Percentiles rank a stretch among this genome's conserved stretches.
These are phyloP conservation scores for Eupithecia dodoneata DNA, from an alignment of 2,888 invertebrate species.

Conservation along the genomic window DNA sequence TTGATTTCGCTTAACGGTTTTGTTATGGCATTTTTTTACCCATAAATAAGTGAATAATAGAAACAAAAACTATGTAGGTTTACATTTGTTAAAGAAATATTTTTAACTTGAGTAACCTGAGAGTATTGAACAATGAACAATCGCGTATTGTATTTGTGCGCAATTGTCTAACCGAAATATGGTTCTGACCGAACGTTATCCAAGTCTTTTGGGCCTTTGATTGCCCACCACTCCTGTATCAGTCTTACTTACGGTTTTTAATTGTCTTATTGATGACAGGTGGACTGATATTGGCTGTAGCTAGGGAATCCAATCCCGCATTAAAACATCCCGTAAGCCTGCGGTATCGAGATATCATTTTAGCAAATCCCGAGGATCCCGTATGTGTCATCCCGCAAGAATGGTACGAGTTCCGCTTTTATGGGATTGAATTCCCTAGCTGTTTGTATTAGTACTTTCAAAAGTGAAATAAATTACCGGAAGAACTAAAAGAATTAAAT, in stretches of 20 bases:
- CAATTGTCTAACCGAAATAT: slow-evolving; percentile 29
- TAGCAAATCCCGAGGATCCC: too few relatives aligned
- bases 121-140: slow-evolving; percentile 32
- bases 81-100: slow-evolving; percentile 12
- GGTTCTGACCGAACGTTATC: slow-evolving; percentile 9
- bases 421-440: too few relatives aligned
- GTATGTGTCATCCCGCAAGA: too few relatives aligned
- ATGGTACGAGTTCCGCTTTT: too few relatives aligned
- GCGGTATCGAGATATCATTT: too few relatives aligned
- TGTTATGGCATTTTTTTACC: neutral
- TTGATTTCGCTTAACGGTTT: neutral
- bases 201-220: neutral
- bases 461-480: too few relatives aligned
- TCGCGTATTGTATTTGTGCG: slow-evolving; percentile 27
- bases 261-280: neutral
- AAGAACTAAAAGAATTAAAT: too few relatives aligned
- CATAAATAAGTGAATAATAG: neutral
- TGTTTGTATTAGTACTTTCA: too few relatives aligned
- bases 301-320: too few relatives aligned
- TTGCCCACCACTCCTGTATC: neutral
- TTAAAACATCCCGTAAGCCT: too few relatives aligned
- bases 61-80: neutral
- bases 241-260: neutral
- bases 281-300: neutral
- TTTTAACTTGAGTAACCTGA: slow-evolving; percentile 13